Percentiles rank a stretch among this genome's conserved stretches.
Evolutionary conservation across 1,140 invertebrate genomes (phyloP).

Genomic region (Ceratina calcarata): DNA sequence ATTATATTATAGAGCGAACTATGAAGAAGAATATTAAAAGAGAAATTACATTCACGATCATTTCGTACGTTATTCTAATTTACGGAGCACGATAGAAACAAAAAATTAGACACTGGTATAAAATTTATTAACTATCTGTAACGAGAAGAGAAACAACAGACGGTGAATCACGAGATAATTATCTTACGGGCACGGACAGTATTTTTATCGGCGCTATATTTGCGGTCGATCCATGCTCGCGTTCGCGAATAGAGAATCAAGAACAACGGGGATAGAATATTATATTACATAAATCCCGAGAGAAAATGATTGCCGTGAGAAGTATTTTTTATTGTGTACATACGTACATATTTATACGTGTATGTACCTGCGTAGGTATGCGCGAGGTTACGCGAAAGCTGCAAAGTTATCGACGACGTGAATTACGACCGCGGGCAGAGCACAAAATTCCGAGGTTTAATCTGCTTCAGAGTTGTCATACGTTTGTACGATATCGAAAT

Average conservation of each 20-base stretch:
- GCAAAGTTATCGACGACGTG: constrained; percentile 35
- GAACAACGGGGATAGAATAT: constrained; percentile 31
- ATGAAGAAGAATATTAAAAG: not conserved
- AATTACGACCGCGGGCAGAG: constrained; percentile 9
- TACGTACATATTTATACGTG: not conserved
- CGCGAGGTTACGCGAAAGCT: not conserved
- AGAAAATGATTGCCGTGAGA: constrained; percentile 43
- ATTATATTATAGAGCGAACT: constrained; percentile 1
- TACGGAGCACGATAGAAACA: not conserved
- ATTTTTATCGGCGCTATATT: constrained; percentile 36
- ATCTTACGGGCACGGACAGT: constrained; percentile 17
- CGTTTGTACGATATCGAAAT: constrained; percentile 37
- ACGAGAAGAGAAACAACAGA: constrained; percentile 6
- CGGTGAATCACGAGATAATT: constrained; percentile 31
- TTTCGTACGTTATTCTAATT: constrained; percentile 9
- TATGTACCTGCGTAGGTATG: too few species aligned
- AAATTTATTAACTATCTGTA: constrained; percentile 22
- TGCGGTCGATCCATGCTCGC: constrained; percentile 5
- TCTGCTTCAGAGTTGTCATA: constrained; percentile 37
- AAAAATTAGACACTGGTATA: not conserved
- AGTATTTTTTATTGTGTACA: constrained; percentile 20
- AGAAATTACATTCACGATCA: not conserved
- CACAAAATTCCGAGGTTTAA: constrained; percentile 34
- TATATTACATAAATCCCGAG: constrained; percentile 45
- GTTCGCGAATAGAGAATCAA: constrained; percentile 28